Base-by-base conservation (phyloP, 2,888 invertebrate species). In the Scaptomyza reducta region DNA sequence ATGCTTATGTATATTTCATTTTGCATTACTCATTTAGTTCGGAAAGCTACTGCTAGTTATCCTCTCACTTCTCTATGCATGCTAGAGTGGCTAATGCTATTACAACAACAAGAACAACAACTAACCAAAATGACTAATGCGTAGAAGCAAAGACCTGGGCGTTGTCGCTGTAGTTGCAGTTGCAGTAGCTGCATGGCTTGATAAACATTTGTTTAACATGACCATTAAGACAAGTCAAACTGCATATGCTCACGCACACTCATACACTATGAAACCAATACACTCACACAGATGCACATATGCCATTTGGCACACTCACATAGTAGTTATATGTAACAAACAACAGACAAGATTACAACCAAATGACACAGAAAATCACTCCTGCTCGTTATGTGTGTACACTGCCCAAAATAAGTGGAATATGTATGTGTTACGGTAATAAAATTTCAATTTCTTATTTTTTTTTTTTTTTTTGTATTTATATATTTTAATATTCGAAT, bases 131-230 rank as follows among this genome's bases (percentile, higher is more conserved):
- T 81, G 87, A 81, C 87, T 86, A 81, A 81, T 81, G 80, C 70
- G 73, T 56, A 42, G 55, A 69, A 25, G 31, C 40, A 53, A 69
- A 55, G 51, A 74, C 16, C 59, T 53, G 62, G 60, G 62, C 59
- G 79, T 51, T 40, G 42, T 61, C 46, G 46, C 60, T 57, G 60
- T 49, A 35, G 50, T 35, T 51, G 50, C 49, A 49, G 22, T 56
- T 40, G 58, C 55, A 47, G 50, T 46, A 80, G 79, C 87, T 86
- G 88, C 86, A 89, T 83, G 88, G 86, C 89, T 83, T 86, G 82
- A 79, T 79, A 89, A 89, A 88, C 88, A 89, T 87, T 89, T 89
- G 88, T 81, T 89, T 80, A 87, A 89, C 88, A 89, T 89, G 89
- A 85, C 88, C 89, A 89, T 89, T 89, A 89, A 84, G 86, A 84